Evolutionary conservation across 2,888 invertebrate genomes (phyloP).

Genomic region (Eristalis intricaria): DNA sequence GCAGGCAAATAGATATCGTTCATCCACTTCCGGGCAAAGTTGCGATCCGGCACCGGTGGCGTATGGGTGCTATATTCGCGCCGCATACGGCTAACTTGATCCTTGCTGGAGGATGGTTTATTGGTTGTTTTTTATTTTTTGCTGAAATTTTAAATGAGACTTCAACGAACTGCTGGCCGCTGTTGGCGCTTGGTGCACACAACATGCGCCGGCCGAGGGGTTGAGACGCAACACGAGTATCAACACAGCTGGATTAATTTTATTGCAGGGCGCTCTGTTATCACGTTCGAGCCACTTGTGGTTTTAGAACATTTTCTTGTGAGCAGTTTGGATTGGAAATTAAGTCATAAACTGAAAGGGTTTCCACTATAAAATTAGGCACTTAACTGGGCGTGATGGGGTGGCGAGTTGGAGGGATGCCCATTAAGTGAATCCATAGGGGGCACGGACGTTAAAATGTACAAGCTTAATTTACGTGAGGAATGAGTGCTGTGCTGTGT

Average conservation of each 20-base stretch:
- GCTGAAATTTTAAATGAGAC: background rate
- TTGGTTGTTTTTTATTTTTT: background rate
- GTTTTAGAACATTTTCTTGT: background rate
- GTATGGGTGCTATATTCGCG: background rate
- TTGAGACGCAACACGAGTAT: background rate
- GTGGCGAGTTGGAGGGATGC: background rate
- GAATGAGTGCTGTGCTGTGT: too few relatives aligned
- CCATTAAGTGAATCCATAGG: background rate
- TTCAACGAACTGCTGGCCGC: background rate
- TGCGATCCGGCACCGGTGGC: background rate
- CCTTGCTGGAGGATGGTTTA: background rate
- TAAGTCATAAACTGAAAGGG: background rate
- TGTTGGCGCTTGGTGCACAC: background rate
- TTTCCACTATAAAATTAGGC: background rate
- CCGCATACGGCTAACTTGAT: background rate
- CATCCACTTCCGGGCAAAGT: background rate
- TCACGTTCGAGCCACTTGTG: background rate
- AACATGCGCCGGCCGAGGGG: background rate
- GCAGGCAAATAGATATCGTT: background rate
- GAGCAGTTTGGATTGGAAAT: background rate
- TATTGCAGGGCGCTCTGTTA: background rate
- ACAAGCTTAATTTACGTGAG: background rate
- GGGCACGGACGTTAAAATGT: background rate
- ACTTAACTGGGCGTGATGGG: background rate
- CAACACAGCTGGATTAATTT: slow-evolving; percentile 8